These are phyloP conservation scores for Drosophila rubida DNA, from an alignment of 2,888 invertebrate genomes.

Conservation along the genomic window DNA sequence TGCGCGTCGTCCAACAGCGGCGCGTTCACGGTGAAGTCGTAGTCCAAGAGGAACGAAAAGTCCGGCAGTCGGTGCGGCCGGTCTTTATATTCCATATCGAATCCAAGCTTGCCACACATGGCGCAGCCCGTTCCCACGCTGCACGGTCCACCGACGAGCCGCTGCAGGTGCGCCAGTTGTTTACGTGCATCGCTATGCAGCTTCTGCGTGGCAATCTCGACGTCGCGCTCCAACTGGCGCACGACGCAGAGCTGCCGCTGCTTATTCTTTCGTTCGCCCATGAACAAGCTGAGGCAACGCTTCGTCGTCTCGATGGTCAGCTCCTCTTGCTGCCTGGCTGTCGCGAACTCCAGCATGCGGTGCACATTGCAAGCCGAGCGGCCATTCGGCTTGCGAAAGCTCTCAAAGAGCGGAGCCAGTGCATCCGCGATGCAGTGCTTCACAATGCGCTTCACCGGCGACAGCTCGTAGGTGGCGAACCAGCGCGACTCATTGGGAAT, in stretches of 20 bases:
- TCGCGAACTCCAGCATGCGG: constrained; percentile 17
- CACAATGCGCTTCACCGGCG: constrained; percentile 50
- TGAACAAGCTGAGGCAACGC: constrained; percentile 31
- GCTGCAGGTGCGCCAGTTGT: constrained; percentile 7
- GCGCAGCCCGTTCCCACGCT: constrained; percentile 22
- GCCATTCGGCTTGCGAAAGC: background rate
- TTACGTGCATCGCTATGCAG: constrained; percentile 1
- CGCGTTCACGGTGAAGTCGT: background rate
- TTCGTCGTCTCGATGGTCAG: constrained; percentile 9
- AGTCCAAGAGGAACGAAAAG: constrained; percentile 26
- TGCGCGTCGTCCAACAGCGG: background rate
- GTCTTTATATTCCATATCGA: background rate
- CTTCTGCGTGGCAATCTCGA: constrained; percentile 24
- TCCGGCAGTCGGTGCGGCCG: background rate
- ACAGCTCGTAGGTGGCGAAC: constrained; percentile 56
- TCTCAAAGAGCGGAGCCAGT: constrained; percentile 29
- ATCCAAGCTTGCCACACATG: constrained; percentile 32
- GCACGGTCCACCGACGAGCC: background rate
- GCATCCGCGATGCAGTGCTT: constrained; percentile 45
- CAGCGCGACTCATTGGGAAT: constrained; percentile 62
- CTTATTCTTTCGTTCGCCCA: background rate
- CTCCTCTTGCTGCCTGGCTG: constrained; percentile 1
- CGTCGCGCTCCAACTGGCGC: constrained; percentile 44
- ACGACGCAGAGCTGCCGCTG: constrained; percentile 22
- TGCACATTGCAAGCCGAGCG: constrained; percentile 42